Conservation (phyloP, 2,888 invertebrate species). For the Kryphioiulus occultus region DNA sequence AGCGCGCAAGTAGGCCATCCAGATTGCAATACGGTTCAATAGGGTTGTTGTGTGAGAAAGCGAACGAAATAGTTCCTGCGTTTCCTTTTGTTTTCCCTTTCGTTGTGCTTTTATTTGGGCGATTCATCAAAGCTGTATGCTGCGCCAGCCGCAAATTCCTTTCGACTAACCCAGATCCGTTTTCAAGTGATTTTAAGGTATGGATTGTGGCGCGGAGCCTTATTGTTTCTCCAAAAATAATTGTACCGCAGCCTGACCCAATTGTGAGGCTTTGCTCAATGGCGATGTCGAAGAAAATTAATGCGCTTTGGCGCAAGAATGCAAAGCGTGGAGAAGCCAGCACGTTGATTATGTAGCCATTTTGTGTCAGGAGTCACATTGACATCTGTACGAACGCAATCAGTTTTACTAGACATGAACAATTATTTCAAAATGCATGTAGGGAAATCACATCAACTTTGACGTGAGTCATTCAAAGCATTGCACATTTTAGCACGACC, state of each 20-base stretch:
- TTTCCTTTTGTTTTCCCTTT: neutral
- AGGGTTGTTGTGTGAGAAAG: constrained; percentile 8
- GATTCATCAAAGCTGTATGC: neutral
- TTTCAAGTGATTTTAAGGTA: neutral
- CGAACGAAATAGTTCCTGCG: neutral
- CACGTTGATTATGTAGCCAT: neutral
- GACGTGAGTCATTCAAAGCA: too few relatives aligned
- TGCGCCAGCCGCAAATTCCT: constrained; percentile 7
- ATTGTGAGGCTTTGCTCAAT: neutral
- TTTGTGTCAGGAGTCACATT: neutral
- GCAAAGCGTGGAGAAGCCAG: neutral
- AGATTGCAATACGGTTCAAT: constrained; percentile 15
- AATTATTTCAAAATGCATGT: neutral
- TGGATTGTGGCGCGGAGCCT: neutral
- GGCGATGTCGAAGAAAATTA: neutral
- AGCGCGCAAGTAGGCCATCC: neutral
- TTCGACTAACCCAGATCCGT: constrained; percentile 11
- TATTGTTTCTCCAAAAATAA: constrained; percentile 11
- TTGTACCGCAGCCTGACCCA: constrained; percentile 17
- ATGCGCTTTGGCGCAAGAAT: neutral
- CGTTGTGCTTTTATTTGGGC: neutral
- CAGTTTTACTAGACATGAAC: neutral
- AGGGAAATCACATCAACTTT: neutral
- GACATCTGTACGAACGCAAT: neutral
- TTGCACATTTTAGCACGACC: too few relatives aligned